Evolutionary conservation across 2,888 invertebrate genomes (phyloP).

Genomic region (Brachypterus glaber): DNA sequence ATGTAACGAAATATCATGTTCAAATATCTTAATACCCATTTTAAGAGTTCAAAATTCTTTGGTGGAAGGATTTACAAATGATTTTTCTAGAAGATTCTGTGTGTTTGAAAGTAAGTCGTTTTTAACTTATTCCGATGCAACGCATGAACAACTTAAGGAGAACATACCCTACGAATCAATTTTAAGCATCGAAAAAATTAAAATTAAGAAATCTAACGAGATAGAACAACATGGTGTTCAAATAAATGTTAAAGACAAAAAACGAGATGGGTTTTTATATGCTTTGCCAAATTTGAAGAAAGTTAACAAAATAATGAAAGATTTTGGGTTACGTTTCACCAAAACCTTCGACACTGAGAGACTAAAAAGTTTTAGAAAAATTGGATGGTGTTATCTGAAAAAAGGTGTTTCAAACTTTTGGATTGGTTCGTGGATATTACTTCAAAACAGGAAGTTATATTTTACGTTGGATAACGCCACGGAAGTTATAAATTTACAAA

Average conservation of each 20-base stretch:
- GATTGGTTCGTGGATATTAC: conserved; percentile 73
- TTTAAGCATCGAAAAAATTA: conserved; percentile 54
- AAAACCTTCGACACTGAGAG: conserved; percentile 57
- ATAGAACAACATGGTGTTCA: conserved; percentile 57
- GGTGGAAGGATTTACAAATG: too few species aligned
- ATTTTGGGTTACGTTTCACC: conserved; percentile 63
- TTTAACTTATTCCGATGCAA: conserved; percentile 63
- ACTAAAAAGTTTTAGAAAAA: conserved; percentile 60
- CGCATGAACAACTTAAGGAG: conserved; percentile 59
- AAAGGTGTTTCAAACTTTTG: conserved; percentile 65
- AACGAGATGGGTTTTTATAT: conserved; percentile 47
- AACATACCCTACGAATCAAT: conserved; percentile 57
- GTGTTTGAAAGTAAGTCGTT: conserved; percentile 62
- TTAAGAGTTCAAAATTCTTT: too few species aligned
- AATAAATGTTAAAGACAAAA: conserved; percentile 44
- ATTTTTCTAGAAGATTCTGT: too few species aligned
- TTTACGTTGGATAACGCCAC: conserved; percentile 48
- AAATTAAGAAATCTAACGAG: conserved; percentile 46
- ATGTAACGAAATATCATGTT: too few species aligned
- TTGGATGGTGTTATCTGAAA: conserved; percentile 70
- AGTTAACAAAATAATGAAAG: conserved; percentile 65
- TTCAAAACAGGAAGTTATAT: conserved; percentile 55
- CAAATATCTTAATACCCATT: too few species aligned
- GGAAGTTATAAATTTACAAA: conserved; percentile 62
- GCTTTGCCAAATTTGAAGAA: conserved; percentile 48